These are phyloP conservation scores for Dynastes tityus DNA, from an alignment of 2,888 invertebrate species.

Conservation along the genomic window DNA sequence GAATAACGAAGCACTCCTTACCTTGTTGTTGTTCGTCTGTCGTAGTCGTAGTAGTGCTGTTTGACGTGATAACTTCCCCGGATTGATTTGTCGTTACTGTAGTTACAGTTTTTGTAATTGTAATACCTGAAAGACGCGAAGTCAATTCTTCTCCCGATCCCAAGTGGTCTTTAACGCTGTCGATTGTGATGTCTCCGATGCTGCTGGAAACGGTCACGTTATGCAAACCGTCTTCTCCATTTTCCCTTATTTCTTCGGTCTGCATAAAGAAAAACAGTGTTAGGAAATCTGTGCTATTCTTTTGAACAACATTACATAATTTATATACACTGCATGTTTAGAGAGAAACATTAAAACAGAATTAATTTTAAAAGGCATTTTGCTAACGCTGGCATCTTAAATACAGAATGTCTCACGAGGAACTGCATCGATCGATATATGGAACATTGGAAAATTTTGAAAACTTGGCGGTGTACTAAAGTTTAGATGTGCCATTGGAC, in stretches of 20 bases:
- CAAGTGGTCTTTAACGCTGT: constrained; percentile 93
- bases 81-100: constrained; percentile 73
- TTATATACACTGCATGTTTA: no score
- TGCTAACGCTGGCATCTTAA: no score
- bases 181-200: constrained; percentile 92
- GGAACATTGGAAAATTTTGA: no score
- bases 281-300: constrained; percentile 14
- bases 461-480: no score
- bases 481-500: no score
- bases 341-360: no score
- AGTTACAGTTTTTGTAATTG: constrained; percentile 77
- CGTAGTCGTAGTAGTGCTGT: constrained; percentile 67
- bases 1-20: constrained; percentile 68
- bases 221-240: constrained; percentile 73
- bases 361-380: no score
- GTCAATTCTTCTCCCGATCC: constrained; percentile 68
- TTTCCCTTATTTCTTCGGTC: constrained; percentile 66
- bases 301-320: not conserved
- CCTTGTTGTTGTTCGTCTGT: constrained; percentile 62
- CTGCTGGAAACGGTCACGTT: constrained; percentile 75
- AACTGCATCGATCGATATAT: no score
- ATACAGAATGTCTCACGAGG: no score
- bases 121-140: constrained; percentile 66
- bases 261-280: constrained; percentile 56
- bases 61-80: constrained; percentile 67